Percentiles rank a stretch among this genome's conserved stretches.
These are phyloP conservation scores for Cyphomyrus plagiostoma DNA, from an alignment of 2,113 vertebrate genomes.

Conservation along the genomic window DNA sequence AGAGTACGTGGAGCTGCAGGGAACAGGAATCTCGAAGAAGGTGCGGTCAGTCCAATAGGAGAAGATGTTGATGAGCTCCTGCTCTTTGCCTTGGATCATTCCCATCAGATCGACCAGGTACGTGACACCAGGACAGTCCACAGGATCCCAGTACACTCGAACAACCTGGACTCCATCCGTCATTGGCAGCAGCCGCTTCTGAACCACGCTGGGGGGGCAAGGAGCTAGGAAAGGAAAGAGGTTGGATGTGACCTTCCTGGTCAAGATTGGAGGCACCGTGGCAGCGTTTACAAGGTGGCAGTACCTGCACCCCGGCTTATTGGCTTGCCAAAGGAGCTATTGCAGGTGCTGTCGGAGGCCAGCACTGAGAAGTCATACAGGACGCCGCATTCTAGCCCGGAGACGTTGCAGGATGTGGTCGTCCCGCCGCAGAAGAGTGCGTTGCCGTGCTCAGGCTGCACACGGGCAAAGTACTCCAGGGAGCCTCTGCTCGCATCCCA, in stretches of 20 bases:
- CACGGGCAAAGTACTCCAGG: constrained; percentile 42
- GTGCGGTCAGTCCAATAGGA: constrained; percentile 56
- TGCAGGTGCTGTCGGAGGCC: constrained; percentile 54
- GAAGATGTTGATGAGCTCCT: constrained; percentile 38
- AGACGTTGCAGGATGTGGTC: constrained; percentile 43
- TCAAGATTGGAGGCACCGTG: background rate
- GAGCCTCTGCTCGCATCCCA: constrained; percentile 50
- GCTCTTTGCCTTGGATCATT: constrained; percentile 40
- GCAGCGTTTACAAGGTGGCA: background rate
- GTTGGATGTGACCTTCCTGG: background rate
- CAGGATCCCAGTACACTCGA: constrained; percentile 45
- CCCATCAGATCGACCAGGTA: constrained; percentile 52
- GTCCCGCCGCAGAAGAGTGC: constrained; percentile 40
- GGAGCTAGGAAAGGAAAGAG: constrained; percentile 44
- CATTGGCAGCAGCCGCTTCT: constrained; percentile 36
- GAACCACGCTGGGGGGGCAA: constrained; percentile 49
- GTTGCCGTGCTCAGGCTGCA: constrained; percentile 27
- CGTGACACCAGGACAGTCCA: constrained; percentile 45
- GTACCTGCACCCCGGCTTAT: constrained; percentile 56
- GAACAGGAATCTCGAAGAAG: constrained; percentile 60
- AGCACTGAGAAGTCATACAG: constrained; percentile 56
- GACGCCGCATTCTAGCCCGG: constrained; percentile 51
- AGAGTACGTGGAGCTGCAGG: constrained; percentile 56
- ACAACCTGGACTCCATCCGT: constrained; percentile 34
- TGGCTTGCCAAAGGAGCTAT: constrained; percentile 48